These are phyloP conservation scores for Ciconia nigra DNA, from an alignment of 2,797 vertebrate species.

Conservation along the genomic window DNA sequence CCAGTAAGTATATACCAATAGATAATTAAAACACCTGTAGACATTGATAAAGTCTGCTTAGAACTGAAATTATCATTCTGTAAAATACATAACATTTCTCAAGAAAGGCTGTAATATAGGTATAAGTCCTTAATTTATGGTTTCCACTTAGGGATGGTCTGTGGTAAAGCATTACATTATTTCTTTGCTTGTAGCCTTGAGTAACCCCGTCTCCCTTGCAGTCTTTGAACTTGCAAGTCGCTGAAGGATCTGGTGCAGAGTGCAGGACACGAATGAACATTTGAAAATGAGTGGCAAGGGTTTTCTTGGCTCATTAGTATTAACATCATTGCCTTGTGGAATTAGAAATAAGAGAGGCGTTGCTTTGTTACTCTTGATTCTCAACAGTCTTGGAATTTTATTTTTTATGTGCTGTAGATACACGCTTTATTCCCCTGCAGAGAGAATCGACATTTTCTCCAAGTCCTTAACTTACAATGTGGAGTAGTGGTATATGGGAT, in stretches of 20 bases:
- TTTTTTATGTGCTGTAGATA: background rate
- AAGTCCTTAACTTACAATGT: background rate
- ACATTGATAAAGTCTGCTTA: background rate
- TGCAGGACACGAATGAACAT: background rate
- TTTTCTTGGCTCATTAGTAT: slow-evolving; percentile 2
- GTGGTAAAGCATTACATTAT: background rate
- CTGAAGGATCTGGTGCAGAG: background rate
- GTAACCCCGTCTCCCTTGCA: background rate
- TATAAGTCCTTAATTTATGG: background rate
- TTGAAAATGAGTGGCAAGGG: background rate
- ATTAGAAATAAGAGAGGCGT: background rate
- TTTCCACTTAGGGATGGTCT: background rate
- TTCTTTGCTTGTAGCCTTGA: background rate
- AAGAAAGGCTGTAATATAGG: background rate
- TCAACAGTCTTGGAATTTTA: background rate
- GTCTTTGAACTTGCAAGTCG: background rate
- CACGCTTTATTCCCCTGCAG: background rate
- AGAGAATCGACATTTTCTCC: background rate
- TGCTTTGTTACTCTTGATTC: background rate
- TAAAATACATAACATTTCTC: background rate
- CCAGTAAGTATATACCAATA: background rate
- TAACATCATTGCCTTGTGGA: background rate
- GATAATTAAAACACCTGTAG: background rate
- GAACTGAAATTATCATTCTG: background rate
- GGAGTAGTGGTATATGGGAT: background rate